Evolutionary conservation across 2,113 vertebrate genomes (phyloP), one percentile per base, ranked within the genome.

Genomic region (Romanogobio albipinnatus): DNA sequence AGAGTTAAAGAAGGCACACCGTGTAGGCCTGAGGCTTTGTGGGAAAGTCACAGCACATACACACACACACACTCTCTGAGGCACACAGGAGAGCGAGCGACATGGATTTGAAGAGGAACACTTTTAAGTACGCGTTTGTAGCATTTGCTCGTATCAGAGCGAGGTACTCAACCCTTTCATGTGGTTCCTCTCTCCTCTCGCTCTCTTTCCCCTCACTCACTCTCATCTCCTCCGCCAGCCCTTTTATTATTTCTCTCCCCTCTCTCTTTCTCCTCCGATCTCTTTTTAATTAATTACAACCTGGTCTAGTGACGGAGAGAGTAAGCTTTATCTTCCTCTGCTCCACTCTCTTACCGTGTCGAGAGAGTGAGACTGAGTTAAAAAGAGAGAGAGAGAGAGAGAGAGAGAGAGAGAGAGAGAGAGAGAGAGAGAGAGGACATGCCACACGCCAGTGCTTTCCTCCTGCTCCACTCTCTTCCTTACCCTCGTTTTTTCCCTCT

Each of bases 281-380:
- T 95, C 96, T 95, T 95, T 96, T 96, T 96, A 96, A 96, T 96
- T 97, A 96, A 97, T 96, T 96, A 97, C 96, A 96, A 96, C 96
- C 95, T 95, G 95, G 94, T 95, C 93, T 86, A 85, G 83, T 81
- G 87, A 92, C 94, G 93, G 94, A 93, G 92, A 93, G 95, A 95
- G 95, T 93, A 93, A 95, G 94, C 95, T 96, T 96, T 96, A 96
- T 97, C 96, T 96, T 96, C 94, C 92, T 94, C 96, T 94, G 93
- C 95, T 82, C 84, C 81, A 79, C 84, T 86, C 95, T 93, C 95
- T 94, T 94, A 95, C 96, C 95, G 95, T 96, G 95, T 95, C 94
- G 93, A 95, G 94, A 95, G 95, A 86, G 92, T 53, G 75, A 85
- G 84, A 87, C 68, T 71, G 68, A 71, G 68, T 71, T 43, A 66